A percentile compares a stretch with the other conserved stretches of the same genome.
phyloP scores from a whole-genome alignment of 1,140 invertebrate genomes.

The Zaprionus ghesquierei region DNA sequence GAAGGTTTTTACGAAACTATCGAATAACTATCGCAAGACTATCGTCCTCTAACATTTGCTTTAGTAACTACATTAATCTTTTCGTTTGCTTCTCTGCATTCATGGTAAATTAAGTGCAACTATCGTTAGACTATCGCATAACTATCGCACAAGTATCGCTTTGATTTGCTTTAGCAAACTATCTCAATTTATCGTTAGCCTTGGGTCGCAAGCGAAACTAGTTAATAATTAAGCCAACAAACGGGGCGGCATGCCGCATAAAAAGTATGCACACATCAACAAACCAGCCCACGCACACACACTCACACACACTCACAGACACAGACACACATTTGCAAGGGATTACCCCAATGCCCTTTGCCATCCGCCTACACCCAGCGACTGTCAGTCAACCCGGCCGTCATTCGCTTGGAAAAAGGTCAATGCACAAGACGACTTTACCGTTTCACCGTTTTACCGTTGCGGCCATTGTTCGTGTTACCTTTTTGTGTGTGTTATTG shows the following conservation, averaged over 20 bases:
- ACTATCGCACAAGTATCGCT: not conserved
- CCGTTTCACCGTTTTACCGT: conserved; percentile 31
- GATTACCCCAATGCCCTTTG: conserved; percentile 19
- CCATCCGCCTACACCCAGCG: not conserved
- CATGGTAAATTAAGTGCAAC: not conserved
- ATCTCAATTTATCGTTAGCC: conserved; percentile 31
- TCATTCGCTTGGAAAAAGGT: conserved; percentile 60
- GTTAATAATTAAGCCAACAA: conserved; percentile 43
- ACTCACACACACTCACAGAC: not conserved
- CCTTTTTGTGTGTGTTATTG: conserved; percentile 13
- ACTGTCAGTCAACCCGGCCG: conserved; percentile 25
- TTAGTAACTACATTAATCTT: too few species aligned
- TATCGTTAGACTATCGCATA: not conserved
- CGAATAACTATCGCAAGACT: not conserved
- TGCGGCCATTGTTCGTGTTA: conserved; percentile 22
- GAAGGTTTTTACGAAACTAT: not conserved
- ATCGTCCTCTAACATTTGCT: not conserved
- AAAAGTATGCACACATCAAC: conserved; percentile 1
- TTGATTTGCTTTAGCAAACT: not conserved
- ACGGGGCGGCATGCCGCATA: not conserved
- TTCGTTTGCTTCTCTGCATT: too few species aligned
- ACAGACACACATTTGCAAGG: not conserved
- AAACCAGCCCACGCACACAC: not conserved
- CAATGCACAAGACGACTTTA: conserved; percentile 47
- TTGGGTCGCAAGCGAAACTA: conserved; percentile 22